Percentiles rank a stretch among this genome's conserved stretches.
phyloP scores from a whole-genome alignment of 2,113 vertebrate genomes.

The Paraplagusia blochii region DNA sequence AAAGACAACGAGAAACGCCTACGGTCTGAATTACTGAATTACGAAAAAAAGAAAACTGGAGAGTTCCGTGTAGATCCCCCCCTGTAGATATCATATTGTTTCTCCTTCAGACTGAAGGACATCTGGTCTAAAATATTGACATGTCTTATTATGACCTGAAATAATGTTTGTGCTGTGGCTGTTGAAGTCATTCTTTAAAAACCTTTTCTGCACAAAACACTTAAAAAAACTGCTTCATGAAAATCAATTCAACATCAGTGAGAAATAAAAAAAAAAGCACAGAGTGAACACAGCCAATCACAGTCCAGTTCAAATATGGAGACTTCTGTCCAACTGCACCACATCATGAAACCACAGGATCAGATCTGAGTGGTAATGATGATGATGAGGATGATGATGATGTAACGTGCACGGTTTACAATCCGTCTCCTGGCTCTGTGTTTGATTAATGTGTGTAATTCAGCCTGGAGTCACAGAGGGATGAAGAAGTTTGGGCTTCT shows the following conservation, averaged over 20 bases:
- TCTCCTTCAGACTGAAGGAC: no score
- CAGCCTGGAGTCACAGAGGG: constrained; percentile 36
- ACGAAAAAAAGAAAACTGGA: no score
- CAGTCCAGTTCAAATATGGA: constrained; percentile 2
- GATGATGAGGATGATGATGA: neutral
- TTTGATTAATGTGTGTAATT: constrained; percentile 27
- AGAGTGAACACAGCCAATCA: neutral
- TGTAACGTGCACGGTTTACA: neutral
- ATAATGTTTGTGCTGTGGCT: no score
- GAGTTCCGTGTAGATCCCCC: no score
- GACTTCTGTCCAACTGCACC: neutral
- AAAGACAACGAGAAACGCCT: no score
- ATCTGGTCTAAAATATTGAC: no score
- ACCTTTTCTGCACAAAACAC: no score
- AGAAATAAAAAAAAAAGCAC: neutral
- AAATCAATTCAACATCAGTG: neutral
- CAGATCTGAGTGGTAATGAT: neutral
- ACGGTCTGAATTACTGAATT: no score
- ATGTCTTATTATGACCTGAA: no score
- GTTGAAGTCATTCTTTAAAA: no score
- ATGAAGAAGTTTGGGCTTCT: constrained; percentile 17
- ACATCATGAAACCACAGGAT: constrained; percentile 13
- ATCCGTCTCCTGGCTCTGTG: neutral
- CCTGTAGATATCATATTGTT: no score
- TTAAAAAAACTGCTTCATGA: no score